Evolutionary conservation across 2,888 invertebrate genomes (phyloP), one percentile per base, ranked within the genome.

Genomic region (Malthinus flaveolus): DNA sequence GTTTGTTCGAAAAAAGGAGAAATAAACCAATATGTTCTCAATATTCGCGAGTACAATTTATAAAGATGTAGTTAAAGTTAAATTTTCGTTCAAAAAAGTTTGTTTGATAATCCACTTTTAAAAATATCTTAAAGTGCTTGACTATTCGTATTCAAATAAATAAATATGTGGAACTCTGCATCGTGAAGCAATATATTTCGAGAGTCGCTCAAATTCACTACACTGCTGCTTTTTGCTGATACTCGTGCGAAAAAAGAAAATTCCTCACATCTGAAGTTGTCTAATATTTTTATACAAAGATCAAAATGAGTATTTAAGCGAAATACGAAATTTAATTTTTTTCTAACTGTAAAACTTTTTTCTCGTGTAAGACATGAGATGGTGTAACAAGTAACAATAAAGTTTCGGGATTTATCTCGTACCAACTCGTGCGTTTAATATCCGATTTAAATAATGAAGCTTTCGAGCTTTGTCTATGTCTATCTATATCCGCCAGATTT

Each of bases 231-330:
- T 49, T 46, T 54, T 54, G 57, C 44, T 37, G 47, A 61, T 58
- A 61, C 54, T 55, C 61, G 57, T 61, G 61, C 46, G 61, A 61
- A 58, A 42, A 61, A 61, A 51, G 44, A 58, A 54, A 58, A 61
- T 55, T 54, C 54, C 39, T 50, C 36, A 49, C 57, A 61, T 53
- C 57, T 57, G 57, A 49, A 58, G 51, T 44, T 52, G 51, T 56
- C 48, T 47, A 37, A 59, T 55, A 50, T 59, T 45, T 47, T 45
- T 47, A 46, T 31, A 50, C 32, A 39, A n/a, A 46, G 46, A 49
- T 47, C 48, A 47, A 39, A 39, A 13, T 32, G 32, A 36, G 47
- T 53, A 23, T 46, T 53, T 53, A 46, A 33, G 47, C 33, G 32
- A 37, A 33, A 45, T 15, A 34, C 15, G 15, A 11, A 23, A 23